Percentiles rank a stretch among this genome's conserved stretches.
These are phyloP conservation scores for Heliconius aoede DNA, from an alignment of 2,888 invertebrate genomes.

Conservation along the genomic window DNA sequence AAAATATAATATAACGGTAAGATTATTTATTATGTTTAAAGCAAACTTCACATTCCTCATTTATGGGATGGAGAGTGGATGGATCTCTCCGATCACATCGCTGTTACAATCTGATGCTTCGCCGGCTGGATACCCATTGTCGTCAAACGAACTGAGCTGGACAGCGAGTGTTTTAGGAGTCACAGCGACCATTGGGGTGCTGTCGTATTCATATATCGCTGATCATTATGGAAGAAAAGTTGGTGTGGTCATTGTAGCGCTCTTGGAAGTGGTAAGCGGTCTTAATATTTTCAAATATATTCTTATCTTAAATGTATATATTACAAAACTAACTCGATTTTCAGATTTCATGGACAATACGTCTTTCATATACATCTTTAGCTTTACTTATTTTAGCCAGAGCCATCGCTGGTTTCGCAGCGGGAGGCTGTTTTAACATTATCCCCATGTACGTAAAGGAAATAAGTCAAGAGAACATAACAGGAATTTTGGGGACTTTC, in stretches of 20 bases:
- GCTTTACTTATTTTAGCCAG: constrained; percentile 58
- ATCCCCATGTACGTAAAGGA: constrained; percentile 66
- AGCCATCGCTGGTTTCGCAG: constrained; percentile 56
- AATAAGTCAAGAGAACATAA: constrained; percentile 62
- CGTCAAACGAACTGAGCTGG: constrained; percentile 63
- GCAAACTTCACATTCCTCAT: constrained; percentile 66
- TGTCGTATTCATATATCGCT: constrained; percentile 65
- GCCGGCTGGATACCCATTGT: constrained; percentile 59
- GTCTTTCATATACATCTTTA: constrained; percentile 57
- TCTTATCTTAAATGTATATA: neutral
- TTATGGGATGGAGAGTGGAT: constrained; percentile 68
- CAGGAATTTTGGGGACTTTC: constrained; percentile 60
- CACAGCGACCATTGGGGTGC: constrained; percentile 65
- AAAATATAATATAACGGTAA: too few species aligned
- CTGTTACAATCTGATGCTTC: constrained; percentile 59
- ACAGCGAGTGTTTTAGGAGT: constrained; percentile 68
- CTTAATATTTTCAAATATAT: too few species aligned
- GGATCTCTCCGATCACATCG: constrained; percentile 70
- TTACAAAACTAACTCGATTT: constrained; percentile 42
- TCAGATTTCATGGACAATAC: constrained; percentile 67
- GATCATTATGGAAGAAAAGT: constrained; percentile 72
- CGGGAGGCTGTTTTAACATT: constrained; percentile 60
- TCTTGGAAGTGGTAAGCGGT: constrained; percentile 73
- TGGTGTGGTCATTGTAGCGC: constrained; percentile 66
- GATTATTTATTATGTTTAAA: constrained; percentile 51